Evolutionary conservation across 2,113 vertebrate genomes (phyloP).

Genomic region (Percina caprodes): DNA sequence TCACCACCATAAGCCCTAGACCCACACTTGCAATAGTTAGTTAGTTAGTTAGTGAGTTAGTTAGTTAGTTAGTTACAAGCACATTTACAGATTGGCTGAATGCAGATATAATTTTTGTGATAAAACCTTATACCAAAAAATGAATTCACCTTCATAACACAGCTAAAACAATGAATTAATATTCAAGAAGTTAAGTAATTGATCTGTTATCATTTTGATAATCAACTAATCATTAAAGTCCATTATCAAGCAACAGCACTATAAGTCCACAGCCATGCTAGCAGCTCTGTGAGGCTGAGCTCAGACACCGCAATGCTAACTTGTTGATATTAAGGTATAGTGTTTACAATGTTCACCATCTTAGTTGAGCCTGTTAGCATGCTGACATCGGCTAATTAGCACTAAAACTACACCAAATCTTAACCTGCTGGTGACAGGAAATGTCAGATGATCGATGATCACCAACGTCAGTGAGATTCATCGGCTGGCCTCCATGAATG

Average conservation of each 20-base stretch:
- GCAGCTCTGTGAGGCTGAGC: too few species aligned
- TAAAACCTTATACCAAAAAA: neutral
- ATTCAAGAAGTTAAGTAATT: neutral
- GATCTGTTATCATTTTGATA: neutral
- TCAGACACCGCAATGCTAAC: neutral
- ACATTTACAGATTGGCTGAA: neutral
- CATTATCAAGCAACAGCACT: neutral
- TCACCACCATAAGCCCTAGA: neutral
- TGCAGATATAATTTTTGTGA: neutral
- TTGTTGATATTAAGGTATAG: neutral
- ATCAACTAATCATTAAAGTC: neutral
- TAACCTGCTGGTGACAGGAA: neutral
- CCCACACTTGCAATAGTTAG: neutral
- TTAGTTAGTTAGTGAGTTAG: too few species aligned
- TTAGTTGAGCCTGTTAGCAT: too few species aligned
- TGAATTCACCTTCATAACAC: neutral
- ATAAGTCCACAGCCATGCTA: neutral
- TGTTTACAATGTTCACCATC: neutral
- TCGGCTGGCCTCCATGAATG: too few species aligned
- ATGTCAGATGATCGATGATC: too few species aligned
- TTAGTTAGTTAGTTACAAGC: neutral
- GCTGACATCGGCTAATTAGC: neutral
- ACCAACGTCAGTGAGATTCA: too few species aligned
- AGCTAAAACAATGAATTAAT: neutral
- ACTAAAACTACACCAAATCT: too few species aligned